A percentile compares a stretch with the other conserved stretches of the same genome.
Evolutionary conservation across 92 coral and sea anemone species (phyloP).

Genomic region (Pocillopora grandis): DNA sequence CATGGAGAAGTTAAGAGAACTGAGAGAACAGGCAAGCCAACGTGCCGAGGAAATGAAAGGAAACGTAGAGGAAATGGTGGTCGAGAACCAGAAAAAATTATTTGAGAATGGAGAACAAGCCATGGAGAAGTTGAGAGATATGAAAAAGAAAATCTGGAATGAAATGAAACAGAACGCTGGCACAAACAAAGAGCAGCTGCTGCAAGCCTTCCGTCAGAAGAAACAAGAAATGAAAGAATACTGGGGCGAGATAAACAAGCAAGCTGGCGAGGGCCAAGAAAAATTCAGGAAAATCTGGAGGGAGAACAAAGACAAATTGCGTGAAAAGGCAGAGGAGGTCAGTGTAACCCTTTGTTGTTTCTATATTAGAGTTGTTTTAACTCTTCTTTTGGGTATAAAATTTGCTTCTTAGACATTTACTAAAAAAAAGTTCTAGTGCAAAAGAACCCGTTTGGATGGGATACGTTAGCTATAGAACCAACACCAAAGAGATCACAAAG

Average conservation of each 20-base stretch:
- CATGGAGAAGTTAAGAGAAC: not conserved
- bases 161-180: not conserved
- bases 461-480: no score
- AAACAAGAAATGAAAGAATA: conserved; percentile 25
- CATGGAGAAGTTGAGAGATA: not conserved
- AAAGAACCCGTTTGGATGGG: no score
- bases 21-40: not conserved
- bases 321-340: conserved; percentile 8
- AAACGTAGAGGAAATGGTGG: not conserved
- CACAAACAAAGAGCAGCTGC: no score
- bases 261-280: not conserved
- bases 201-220: not conserved
- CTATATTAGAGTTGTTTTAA: not conserved
- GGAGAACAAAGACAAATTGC: not conserved
- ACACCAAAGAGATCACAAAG: no score
- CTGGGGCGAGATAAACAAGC: not conserved
- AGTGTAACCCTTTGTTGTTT: not conserved
- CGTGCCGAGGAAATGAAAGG: not conserved
- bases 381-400: not conserved
- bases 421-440: not conserved
- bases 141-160: not conserved
- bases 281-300: conserved; percentile 17
- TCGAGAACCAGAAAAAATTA: not conserved
- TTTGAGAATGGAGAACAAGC: no score
- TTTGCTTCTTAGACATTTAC: not conserved